phyloP scores from a whole-genome alignment of 2,797 vertebrate genomes.

The Poeciliopsis gracilis region DNA sequence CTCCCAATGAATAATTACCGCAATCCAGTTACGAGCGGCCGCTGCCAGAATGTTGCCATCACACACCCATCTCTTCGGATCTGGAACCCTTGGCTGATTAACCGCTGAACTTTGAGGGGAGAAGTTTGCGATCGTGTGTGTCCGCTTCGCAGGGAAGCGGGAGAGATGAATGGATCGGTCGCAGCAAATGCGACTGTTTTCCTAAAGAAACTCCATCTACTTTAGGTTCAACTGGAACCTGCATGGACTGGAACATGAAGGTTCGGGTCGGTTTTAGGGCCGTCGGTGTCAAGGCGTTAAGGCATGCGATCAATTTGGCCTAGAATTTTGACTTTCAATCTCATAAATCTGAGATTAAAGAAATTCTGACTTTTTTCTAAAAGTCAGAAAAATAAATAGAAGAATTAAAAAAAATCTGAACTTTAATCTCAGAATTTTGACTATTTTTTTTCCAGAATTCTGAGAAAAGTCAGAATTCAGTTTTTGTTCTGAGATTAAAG shows the following conservation, averaged over 20 bases:
- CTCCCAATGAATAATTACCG: constrained; percentile 82
- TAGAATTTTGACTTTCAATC: too few species aligned
- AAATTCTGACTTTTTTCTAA: too few species aligned
- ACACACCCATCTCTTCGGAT: constrained; percentile 68
- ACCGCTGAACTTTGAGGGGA: constrained; percentile 62
- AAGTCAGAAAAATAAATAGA: too few species aligned
- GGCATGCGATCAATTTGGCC: too few species aligned
- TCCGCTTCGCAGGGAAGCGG: constrained; percentile 11
- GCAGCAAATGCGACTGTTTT: constrained; percentile 19
- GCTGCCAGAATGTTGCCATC: constrained; percentile 79
- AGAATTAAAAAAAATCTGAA: too few species aligned
- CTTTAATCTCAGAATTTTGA: too few species aligned
- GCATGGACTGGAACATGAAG: constrained; percentile 41
- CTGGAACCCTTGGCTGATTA: constrained; percentile 56
- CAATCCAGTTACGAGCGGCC: constrained; percentile 74
- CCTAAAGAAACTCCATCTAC: constrained; percentile 44
- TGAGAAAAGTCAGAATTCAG: too few species aligned
- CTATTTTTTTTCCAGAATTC: too few species aligned
- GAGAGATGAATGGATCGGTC: constrained; percentile 10
- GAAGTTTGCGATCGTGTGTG: constrained; percentile 29
- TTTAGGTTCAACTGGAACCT: constrained; percentile 53
- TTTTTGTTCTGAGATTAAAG: too few species aligned
- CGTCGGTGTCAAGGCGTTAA: too few species aligned
- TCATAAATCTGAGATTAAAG: too few species aligned
- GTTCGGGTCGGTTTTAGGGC: too few species aligned